Evolutionary conservation across 35 echinoderm and acorn worm species (phyloP), one percentile per base, ranked within the genome.

Genomic region (Patiria miniata): DNA sequence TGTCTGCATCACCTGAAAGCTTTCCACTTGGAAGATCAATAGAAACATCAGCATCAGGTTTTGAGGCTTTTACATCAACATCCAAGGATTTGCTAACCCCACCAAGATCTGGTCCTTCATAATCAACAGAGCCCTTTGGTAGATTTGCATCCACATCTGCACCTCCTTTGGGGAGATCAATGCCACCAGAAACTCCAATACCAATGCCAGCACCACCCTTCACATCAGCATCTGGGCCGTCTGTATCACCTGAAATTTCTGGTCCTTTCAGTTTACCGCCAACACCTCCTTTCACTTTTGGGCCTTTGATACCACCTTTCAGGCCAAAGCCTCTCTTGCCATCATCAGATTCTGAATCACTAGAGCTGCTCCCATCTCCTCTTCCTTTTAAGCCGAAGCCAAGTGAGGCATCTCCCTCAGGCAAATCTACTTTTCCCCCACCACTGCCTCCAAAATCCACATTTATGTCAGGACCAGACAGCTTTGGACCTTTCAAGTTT

Each of bases 231-330:
- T 39, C 54, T 33, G 82, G 82, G 18, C 52, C 82, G 8, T 84
- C 57, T 37, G 59, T 54, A 30, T 81, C 86, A 50, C 77, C 77
- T 55, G 88, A 81, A 51, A 57, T 39, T 52, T 89, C 52, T 3
- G 86, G 86, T 37, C 39, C 80, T 39, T 79, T 69, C 5, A 88
- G 37, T 57, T 93, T 85, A 14, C 81, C 77, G 81, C 86, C 88
- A 79, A 83, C 77, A 55, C 83, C 95, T 7, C 82, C 86, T 83
- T 93, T 91, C 22, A 42, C 61, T 58, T 84, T 84, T 12, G 82
- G 82, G 15, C 51, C 82, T 39, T 84, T 84, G 36, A 84, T 34
- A 38, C 57, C 82, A 38, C 51, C 53, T 40, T 60, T 60, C 15
- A 84, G 53, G 18, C 57, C 57, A 37, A 61, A 15, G 7, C 78